Base-by-base conservation (phyloP, 2,797 vertebrate genomes). In the Sarcoramphus papa region DNA sequence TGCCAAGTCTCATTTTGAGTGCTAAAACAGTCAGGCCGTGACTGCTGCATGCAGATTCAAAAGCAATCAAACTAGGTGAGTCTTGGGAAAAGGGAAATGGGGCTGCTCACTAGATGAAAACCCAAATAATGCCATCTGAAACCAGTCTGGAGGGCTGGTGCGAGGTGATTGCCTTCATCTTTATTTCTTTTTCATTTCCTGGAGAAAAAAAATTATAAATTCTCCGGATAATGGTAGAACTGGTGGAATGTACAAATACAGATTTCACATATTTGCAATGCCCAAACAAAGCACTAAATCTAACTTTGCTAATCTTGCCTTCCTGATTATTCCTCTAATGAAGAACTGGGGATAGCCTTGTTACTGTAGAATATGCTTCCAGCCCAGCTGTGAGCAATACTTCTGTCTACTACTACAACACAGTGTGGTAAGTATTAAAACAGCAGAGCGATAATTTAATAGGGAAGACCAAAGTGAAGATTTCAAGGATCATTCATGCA, bases 1-100 rank as follows among this genome's bases (percentile, higher is more conserved):
- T 93, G 80, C 93, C 94, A 97, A 94, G 72, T 48, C 80, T 57
- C 79, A 88, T 94, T 85, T 84, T 43, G 53, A 95, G 78, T 27
- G 69, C 80, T 93, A 87, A 95, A 94, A 73, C 24, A 41, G 47
- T 84, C 90, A 92, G 94, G 22, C 30, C 60, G 59, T 68, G 84
- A 76, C 85, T 72, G 77, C 47, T 85, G 68, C 96, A 70, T 76
- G 68, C 31, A 80, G 37, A 65, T 78, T 92, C 62, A 47, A 41
- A 93, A 92, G 51, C 80, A 88, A 89, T 92, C 80, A 74, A 35
- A 76, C 60, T 33, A 79, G n/a, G n/a, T 63, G 16, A 85, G 18
- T 33, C 70, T 68, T 68, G 43, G 81, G 72, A 75, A 93, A 95
- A 88, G 40, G 31, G 33, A 80, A 94, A 73, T 14, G 40, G 69